phyloP scores from a whole-genome alignment of 2,888 invertebrate genomes.

The Erebia palarica region DNA sequence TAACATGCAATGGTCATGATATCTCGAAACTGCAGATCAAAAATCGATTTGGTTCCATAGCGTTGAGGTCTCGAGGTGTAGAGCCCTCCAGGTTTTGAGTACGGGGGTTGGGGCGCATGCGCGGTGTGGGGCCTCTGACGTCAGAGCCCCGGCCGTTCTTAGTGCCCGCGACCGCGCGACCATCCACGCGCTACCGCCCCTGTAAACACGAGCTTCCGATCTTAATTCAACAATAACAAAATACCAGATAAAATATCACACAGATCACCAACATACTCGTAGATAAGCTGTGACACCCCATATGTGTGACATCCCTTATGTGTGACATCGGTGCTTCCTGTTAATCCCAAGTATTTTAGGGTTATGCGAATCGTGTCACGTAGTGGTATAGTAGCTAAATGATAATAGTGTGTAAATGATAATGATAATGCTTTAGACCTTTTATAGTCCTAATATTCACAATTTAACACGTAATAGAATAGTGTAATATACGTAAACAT shows the following conservation, averaged over 20 bases:
- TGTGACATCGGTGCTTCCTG: conserved; percentile 9
- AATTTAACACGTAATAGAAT: neutral
- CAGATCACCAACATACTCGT: neutral
- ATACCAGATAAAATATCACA: conserved; percentile 8
- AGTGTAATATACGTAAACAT: conserved; percentile 27
- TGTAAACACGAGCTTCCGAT: conserved; percentile 73
- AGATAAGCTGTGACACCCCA: neutral
- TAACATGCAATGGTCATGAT: neutral
- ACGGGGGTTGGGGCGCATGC: conserved; percentile 67
- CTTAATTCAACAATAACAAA: conserved; percentile 63
- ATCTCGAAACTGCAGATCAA: conserved; percentile 58
- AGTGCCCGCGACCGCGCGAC: conserved; percentile 78
- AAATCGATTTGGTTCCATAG: conserved; percentile 80
- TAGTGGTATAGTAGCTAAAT: neutral
- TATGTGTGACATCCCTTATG: conserved; percentile 24
- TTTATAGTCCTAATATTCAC: neutral
- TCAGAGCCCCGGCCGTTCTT: conserved; percentile 70
- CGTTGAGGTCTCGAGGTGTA: conserved; percentile 79
- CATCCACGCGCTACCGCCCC: conserved; percentile 72
- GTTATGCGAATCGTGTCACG: neutral
- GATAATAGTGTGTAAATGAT: neutral
- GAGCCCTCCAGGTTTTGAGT: conserved; percentile 76
- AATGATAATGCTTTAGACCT: neutral
- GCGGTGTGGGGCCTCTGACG: conserved; percentile 68
- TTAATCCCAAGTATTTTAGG: conserved; percentile 27